phyloP scores from a whole-genome alignment of 2,797 vertebrate species.

The Microctenopoma stevenorrisi region DNA sequence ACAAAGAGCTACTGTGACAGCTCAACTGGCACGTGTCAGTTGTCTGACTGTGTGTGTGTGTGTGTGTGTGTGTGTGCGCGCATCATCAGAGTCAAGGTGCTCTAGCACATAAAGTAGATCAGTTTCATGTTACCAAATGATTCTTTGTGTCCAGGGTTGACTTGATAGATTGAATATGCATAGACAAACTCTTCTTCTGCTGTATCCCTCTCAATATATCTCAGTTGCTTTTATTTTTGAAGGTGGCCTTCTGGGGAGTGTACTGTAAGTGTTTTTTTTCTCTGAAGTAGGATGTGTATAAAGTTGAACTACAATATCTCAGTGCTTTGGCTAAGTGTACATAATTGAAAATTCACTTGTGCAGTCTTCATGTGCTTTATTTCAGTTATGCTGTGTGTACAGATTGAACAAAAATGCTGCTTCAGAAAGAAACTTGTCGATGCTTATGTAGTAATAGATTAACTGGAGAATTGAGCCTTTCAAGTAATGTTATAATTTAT shows the following conservation, averaged over 20 bases:
- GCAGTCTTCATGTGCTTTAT: conserved; percentile 46
- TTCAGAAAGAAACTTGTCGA: conserved; percentile 15
- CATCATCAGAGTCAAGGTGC: not conserved
- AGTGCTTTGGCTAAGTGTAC: conserved; percentile 61
- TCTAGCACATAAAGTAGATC: too few species aligned
- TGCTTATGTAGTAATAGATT: conserved; percentile 7
- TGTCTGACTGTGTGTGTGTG: not conserved
- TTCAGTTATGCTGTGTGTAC: conserved; percentile 39
- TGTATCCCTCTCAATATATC: conserved; percentile 3
- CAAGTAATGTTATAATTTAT: conserved; percentile 21
- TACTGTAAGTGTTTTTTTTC: conserved; percentile 23
- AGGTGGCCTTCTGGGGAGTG: conserved; percentile 62
- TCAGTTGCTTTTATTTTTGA: conserved; percentile 34
- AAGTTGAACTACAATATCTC: conserved; percentile 29
- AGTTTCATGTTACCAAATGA: not conserved
- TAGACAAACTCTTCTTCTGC: not conserved
- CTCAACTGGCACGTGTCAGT: conserved; percentile 8
- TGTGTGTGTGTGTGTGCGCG: not conserved
- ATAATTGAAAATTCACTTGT: conserved; percentile 31
- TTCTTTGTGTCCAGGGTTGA: not conserved
- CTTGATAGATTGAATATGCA: not conserved
- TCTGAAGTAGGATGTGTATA: conserved; percentile 32
- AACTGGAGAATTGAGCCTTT: conserved; percentile 11
- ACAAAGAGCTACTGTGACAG: conserved; percentile 19
- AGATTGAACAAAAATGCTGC: conserved; percentile 43